These are phyloP conservation scores for Lepilemur septentrionalis DNA, from an alignment of 2,797 vertebrate genomes.

Conservation along the genomic window DNA sequence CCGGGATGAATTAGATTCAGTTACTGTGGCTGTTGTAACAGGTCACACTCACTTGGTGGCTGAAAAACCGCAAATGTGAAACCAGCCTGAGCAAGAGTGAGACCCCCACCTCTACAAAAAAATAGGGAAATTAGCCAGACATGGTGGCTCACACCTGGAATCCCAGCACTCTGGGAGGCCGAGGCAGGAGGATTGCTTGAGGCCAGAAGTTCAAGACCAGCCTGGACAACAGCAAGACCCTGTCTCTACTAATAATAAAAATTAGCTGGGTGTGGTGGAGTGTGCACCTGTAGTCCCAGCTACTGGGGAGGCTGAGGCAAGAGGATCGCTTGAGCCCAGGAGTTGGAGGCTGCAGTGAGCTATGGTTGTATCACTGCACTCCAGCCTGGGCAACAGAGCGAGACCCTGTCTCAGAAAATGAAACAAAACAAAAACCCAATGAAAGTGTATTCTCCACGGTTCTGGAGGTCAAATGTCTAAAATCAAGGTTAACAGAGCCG, in stretches of 20 bases:
- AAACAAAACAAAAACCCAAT: neutral
- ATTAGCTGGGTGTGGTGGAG: neutral
- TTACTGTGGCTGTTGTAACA: neutral
- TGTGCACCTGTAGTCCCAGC: neutral
- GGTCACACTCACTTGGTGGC: no score
- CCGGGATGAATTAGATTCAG: neutral
- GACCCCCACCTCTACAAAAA: neutral
- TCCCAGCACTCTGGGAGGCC: neutral
- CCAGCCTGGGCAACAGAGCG: neutral
- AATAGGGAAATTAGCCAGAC: neutral
- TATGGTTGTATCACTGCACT: neutral
- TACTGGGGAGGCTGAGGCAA: neutral
- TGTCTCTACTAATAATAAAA: neutral
- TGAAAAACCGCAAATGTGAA: neutral
- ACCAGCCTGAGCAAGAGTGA: neutral
- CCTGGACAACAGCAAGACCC: neutral
- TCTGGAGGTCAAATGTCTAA: neutral
- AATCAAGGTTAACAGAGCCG: accelerated
- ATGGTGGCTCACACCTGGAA: neutral
- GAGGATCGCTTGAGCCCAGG: neutral
- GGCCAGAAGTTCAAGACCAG: neutral
- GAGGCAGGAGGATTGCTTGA: neutral
- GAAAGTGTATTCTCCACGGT: neutral
- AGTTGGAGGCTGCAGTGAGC: neutral
- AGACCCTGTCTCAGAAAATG: neutral